phyloP scores from a whole-genome alignment of 1,140 invertebrate species.

The Trissolcus basalis region DNA sequence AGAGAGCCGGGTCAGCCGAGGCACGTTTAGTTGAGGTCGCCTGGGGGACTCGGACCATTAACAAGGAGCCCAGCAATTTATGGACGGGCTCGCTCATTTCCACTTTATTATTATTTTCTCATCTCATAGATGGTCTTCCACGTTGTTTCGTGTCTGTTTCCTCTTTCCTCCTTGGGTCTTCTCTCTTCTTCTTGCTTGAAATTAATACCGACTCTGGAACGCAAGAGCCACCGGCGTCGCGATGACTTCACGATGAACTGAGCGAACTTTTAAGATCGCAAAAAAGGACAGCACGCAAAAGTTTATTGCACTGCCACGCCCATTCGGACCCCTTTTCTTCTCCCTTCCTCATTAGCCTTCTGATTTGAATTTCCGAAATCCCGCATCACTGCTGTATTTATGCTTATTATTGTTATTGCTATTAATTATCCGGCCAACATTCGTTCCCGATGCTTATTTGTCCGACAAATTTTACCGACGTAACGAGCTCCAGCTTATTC shows the following conservation, averaged over 20 bases:
- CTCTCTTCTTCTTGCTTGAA: constrained; percentile 57
- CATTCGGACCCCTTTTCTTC: constrained; percentile 56
- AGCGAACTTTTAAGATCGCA: constrained; percentile 58
- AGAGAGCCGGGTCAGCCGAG: constrained; percentile 70
- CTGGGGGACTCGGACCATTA: constrained; percentile 74
- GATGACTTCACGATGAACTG: constrained; percentile 61
- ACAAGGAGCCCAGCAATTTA: constrained; percentile 77
- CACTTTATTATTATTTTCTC: constrained; percentile 78
- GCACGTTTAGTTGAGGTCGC: constrained; percentile 74
- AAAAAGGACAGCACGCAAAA: constrained; percentile 59
- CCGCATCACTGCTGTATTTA: constrained; percentile 15
- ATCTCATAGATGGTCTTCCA: constrained; percentile 74
- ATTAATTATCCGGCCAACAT: constrained; percentile 43
- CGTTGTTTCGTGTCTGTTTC: constrained; percentile 67
- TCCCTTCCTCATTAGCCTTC: constrained; percentile 37
- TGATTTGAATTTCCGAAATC: constrained; percentile 56
- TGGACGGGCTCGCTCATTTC: constrained; percentile 75
- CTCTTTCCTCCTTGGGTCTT: constrained; percentile 57
- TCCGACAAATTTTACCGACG: background rate
- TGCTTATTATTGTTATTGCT: constrained; percentile 41
- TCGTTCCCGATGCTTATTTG: too few relatives aligned
- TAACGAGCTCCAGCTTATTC: background rate
- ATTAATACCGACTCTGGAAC: constrained; percentile 61
- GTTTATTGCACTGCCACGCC: constrained; percentile 60
- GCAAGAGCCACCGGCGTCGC: constrained; percentile 60